Base-by-base conservation (phyloP, 2,113 vertebrate genomes). In the Chascanopsetta lugubris region DNA sequence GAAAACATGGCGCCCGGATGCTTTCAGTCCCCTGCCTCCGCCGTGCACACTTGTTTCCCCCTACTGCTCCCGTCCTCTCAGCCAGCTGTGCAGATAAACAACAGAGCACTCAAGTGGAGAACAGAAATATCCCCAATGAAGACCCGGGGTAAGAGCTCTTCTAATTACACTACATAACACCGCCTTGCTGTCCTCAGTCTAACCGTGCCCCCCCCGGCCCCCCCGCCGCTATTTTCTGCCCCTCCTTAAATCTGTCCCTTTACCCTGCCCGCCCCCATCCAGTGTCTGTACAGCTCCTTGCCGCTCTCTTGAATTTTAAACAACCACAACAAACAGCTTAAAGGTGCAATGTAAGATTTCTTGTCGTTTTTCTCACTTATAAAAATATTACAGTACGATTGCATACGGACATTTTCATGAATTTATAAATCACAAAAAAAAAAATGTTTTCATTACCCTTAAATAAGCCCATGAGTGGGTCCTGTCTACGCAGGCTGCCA, bases 21-120 rank as follows among this genome's bases (percentile, higher is more conserved):
- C 6, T 40, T 46, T 60, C 20, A 15, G 61, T 76, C 20, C 27
- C 73, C 58, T 32, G 38, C 69, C 38, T 85, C 15, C 9, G 26
- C 54, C 67, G 48, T 40, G 17, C 21, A 51, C 30, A 36, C 51
- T 72, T 30, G 32, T 55, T 42, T 47, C 29, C 26, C 55, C 24
- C 29, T 26, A 12, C 38, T 18, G 43, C 47, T 57, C 29, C 17
- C 8, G 49, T 64, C 61, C 64, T 63, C 60, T 79, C 63, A 51
- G 56, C 75, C 75, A 87, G 76, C 73, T 85, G 84, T 69, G 72
- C 69, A 73, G 60, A 78, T 85, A 82, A 88, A 88, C 72, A 89
- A 87, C 69, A 79, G 56, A 13, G 38, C 36, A 11, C 72, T 86
- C 54, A 69, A 79, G 68, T 69, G 66, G 59, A 78, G 75, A 78